Evolutionary conservation across 2,888 invertebrate species (phyloP).

Genomic region (Eupithecia tripunctaria): DNA sequence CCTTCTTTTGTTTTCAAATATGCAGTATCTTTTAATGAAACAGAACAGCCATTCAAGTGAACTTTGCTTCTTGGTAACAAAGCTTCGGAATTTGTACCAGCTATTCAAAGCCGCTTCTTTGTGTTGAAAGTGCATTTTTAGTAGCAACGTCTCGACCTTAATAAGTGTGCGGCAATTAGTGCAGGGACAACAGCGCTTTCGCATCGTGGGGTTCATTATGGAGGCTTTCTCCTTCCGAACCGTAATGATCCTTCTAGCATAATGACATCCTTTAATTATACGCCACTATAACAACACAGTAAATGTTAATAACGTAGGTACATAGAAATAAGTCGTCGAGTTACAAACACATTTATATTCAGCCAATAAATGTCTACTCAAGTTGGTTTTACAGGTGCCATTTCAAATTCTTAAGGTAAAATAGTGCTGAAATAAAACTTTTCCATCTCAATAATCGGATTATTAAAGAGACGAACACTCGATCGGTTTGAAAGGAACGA

Average conservation of each 20-base stretch:
- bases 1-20: background rate
- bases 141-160: constrained; percentile 64
- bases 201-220: constrained; percentile 62
- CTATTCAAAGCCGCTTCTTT: constrained; percentile 43
- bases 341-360: background rate
- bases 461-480: constrained; percentile 37
- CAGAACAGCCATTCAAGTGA: constrained; percentile 12
- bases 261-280: constrained; percentile 44
- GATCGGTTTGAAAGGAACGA: constrained; percentile 38
- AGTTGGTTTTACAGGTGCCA: background rate
- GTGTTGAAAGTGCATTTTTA: constrained; percentile 60
- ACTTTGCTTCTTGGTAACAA: constrained; percentile 31
- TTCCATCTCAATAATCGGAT: constrained; percentile 30
- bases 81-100: constrained; percentile 39
- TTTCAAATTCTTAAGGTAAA: background rate
- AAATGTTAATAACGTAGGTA: background rate
- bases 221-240: constrained; percentile 52
- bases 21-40: constrained; percentile 6
- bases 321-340: background rate
- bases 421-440: background rate
- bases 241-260: constrained; percentile 59
- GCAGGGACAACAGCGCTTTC: constrained; percentile 61
- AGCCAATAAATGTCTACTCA: background rate
- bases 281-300: too few relatives aligned
- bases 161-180: constrained; percentile 70